A percentile compares a stretch with the other conserved stretches of the same genome.
Evolutionary conservation across 2,113 vertebrate genomes (phyloP).

Genomic region (Dendrocopos noguchii): DNA sequence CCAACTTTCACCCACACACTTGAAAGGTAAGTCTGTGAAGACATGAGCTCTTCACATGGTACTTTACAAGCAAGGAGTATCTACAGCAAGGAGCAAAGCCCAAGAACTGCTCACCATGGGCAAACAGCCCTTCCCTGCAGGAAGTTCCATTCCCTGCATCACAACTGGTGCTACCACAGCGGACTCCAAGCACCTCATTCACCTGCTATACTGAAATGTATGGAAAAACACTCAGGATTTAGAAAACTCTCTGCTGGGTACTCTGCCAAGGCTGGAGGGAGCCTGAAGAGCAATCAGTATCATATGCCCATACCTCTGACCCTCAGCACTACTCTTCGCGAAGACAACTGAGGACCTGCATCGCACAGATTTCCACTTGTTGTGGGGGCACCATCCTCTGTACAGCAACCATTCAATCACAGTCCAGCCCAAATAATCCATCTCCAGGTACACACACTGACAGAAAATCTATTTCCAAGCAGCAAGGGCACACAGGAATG

Average conservation of each 20-base stretch:
- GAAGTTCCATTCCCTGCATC: neutral
- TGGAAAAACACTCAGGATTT: neutral
- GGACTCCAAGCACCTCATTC: neutral
- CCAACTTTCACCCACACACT: neutral
- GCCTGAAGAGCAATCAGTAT: fast-evolving
- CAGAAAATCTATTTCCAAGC: neutral
- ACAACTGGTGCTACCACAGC: neutral
- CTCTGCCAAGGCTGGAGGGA: neutral
- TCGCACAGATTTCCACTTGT: neutral
- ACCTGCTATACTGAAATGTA: neutral
- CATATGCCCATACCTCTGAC: fast-evolving
- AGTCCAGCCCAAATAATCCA: neutral
- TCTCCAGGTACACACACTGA: neutral
- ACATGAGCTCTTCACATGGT: neutral
- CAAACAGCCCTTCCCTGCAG: neutral
- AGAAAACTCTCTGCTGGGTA: neutral
- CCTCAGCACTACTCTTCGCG: neutral
- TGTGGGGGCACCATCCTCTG: neutral
- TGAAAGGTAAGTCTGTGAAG: neutral
- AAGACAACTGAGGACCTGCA: neutral
- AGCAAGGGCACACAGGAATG: fast-evolving
- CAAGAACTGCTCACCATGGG: fast-evolving
- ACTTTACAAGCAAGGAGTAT: too few species aligned
- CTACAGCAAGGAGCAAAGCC: neutral
- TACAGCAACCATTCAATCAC: neutral